Evolutionary conservation across 2,113 vertebrate species (phyloP).

Genomic region (Lota lota): DNA sequence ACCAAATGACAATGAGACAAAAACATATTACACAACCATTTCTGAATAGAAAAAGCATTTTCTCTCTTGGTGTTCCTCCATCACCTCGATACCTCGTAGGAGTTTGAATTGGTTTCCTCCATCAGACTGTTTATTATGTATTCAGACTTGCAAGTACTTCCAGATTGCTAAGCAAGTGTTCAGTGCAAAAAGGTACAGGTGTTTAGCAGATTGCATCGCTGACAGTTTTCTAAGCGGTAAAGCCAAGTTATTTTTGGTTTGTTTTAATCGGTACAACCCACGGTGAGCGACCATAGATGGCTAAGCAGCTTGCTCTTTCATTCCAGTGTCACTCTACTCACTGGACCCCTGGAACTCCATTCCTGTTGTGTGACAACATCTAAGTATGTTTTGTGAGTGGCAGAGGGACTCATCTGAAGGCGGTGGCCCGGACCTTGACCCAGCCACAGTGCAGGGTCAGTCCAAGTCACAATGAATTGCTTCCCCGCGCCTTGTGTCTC

Average conservation of each 20-base stretch:
- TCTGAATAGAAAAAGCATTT: conserved; percentile 20
- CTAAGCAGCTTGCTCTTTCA: conserved; percentile 10
- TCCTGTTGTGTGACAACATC: conserved; percentile 16
- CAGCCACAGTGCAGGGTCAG: conserved; percentile 30
- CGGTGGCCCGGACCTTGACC: conserved; percentile 55
- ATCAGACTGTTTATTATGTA: not conserved
- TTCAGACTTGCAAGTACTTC: not conserved
- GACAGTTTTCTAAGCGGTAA: not conserved
- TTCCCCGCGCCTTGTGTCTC: conserved; percentile 54
- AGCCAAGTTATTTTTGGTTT: not conserved
- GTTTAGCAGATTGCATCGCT: not conserved
- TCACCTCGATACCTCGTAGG: not conserved
- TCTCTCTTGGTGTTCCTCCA: not conserved
- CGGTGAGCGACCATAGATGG: too few species aligned
- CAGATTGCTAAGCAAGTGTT: not conserved
- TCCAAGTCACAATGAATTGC: conserved; percentile 54
- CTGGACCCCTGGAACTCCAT: conserved; percentile 11
- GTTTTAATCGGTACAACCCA: too few species aligned
- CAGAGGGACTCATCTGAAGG: conserved; percentile 59
- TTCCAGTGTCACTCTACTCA: not conserved
- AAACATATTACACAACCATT: conserved; percentile 1
- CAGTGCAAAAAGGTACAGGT: not conserved
- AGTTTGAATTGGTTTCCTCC: conserved; percentile 1
- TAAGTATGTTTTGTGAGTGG: conserved; percentile 39
- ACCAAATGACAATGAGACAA: conserved; percentile 47